These are phyloP conservation scores for Carcina quercana DNA, from an alignment of 2,888 invertebrate genomes.

Conservation along the genomic window DNA sequence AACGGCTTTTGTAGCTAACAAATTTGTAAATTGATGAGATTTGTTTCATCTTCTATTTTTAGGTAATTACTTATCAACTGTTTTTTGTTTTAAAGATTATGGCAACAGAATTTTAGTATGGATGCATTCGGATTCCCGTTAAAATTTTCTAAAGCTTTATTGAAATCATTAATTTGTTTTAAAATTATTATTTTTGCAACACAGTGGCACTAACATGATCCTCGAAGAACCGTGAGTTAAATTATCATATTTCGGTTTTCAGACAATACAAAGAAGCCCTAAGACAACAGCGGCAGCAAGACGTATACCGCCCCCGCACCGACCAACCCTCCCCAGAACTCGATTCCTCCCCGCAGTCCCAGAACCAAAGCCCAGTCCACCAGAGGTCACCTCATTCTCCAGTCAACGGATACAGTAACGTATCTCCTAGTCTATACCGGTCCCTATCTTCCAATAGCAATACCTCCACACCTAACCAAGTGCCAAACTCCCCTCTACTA, in stretches of 20 bases:
- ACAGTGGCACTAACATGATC: not conserved
- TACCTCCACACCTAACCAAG: constrained; percentile 41
- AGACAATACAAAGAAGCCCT: constrained; percentile 94
- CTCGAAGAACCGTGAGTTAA: constrained; percentile 1
- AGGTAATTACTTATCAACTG: no score
- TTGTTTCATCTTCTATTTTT: no score
- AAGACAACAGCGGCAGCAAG: constrained; percentile 88
- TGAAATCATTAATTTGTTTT: not conserved
- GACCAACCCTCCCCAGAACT: constrained; percentile 73
- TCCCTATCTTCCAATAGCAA: constrained; percentile 46
- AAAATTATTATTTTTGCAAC: not conserved
- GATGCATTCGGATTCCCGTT: no score
- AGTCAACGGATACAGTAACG: constrained; percentile 72
- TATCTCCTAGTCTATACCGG: constrained; percentile 61
- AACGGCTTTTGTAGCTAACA: no score
- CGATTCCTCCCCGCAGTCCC: constrained; percentile 69
- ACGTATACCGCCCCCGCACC: constrained; percentile 82
- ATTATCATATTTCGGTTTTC: constrained; percentile 32
- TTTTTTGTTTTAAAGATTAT: no score
- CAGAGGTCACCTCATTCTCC: constrained; percentile 63
- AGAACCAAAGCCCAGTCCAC: constrained; percentile 67
- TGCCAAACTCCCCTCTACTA: constrained; percentile 61
- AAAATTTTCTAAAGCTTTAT: no score
- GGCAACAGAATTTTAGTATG: no score
- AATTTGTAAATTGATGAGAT: no score